phyloP scores from a whole-genome alignment of 2,113 vertebrate species.

The Perccottus glenii region DNA sequence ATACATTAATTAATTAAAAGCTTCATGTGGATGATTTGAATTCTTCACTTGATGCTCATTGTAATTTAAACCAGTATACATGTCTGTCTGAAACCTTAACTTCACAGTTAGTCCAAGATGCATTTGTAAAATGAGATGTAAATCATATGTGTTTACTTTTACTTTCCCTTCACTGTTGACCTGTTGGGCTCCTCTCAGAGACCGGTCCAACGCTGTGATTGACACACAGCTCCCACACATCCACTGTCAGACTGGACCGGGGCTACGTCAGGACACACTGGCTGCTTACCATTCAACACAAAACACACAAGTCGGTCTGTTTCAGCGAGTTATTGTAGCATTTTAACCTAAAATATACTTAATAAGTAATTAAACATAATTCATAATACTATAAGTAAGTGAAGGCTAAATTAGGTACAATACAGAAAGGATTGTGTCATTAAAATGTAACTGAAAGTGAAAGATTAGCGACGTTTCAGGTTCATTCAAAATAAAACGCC shows the following conservation, averaged over 20 bases:
- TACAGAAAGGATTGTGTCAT: too few species aligned
- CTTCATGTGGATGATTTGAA: too few species aligned
- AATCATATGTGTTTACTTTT: not conserved
- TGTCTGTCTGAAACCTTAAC: too few species aligned
- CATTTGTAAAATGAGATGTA: not conserved
- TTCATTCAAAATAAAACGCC: too few species aligned
- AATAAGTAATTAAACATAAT: too few species aligned
- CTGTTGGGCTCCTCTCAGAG: not conserved
- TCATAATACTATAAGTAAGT: not conserved
- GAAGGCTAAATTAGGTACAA: not conserved
- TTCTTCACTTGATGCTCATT: too few species aligned
- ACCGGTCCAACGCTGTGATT: slow-evolving; percentile 6
- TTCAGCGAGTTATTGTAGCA: too few species aligned
- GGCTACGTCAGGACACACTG: not conserved
- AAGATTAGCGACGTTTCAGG: too few species aligned
- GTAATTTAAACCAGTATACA: too few species aligned
- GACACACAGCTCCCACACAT: not conserved
- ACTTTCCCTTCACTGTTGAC: not conserved
- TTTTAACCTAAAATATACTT: not conserved
- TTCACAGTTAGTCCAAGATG: too few species aligned
- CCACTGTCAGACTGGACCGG: not conserved
- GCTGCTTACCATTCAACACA: not conserved
- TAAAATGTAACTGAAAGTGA: too few species aligned
- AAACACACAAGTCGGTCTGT: not conserved
- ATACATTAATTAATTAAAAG: too few species aligned